Conservation (phyloP, 2,888 invertebrate species). For the Trissonchulus latispiculum region DNA sequence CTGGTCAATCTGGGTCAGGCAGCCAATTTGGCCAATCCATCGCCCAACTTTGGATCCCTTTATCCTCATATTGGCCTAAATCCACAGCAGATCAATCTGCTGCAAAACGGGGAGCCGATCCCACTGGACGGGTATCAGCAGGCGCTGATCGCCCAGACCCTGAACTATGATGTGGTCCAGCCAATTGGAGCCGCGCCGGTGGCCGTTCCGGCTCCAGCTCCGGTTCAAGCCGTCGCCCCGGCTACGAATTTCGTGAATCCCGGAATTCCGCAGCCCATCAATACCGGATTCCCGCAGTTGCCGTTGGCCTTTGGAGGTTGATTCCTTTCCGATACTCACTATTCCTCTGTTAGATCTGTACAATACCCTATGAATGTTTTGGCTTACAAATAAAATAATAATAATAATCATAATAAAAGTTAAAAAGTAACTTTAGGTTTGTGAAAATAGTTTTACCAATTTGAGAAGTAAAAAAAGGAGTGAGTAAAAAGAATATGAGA, state of each 20-base stretch:
- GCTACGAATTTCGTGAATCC: too few species aligned
- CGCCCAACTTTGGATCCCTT: background rate
- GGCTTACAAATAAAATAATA: too few species aligned
- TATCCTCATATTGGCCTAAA: background rate
- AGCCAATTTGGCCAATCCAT: background rate
- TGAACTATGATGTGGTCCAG: background rate
- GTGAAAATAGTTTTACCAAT: too few species aligned
- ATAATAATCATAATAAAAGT: too few species aligned
- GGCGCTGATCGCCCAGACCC: background rate
- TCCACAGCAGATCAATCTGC: background rate
- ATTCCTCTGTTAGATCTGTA: too few species aligned
- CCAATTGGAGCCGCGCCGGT: background rate
- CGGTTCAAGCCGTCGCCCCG: conserved; percentile 9
- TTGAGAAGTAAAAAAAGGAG: too few species aligned
- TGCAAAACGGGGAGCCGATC: background rate
- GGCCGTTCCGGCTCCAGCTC: conserved; percentile 7
- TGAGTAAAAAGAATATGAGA: too few species aligned
- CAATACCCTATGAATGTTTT: too few species aligned
- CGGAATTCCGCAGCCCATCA: background rate
- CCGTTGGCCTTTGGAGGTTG: too few species aligned
- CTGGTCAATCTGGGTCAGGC: background rate
- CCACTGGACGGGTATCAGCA: background rate
- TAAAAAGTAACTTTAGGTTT: too few species aligned
- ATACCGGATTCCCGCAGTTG: too few species aligned
- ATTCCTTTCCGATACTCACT: too few species aligned